A percentile compares a stretch with the other conserved stretches of the same genome.
These are phyloP conservation scores for Gari tellinella DNA, from an alignment of 2,888 invertebrate species.

Conservation along the genomic window DNA sequence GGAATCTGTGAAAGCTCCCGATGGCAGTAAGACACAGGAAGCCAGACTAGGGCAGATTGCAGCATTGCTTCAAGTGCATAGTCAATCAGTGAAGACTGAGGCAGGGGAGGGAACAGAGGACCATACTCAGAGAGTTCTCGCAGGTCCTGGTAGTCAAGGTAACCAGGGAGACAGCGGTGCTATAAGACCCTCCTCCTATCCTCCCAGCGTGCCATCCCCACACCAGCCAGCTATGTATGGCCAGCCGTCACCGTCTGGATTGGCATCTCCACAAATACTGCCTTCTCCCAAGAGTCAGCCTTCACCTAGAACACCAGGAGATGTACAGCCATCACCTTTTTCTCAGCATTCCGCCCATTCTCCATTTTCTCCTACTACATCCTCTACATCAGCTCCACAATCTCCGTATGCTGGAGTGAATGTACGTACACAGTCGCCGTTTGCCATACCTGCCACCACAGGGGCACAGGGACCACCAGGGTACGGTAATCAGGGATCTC, in stretches of 20 bases:
- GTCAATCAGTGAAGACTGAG: constrained; percentile 36
- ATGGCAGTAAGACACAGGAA: constrained; percentile 57
- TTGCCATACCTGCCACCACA: constrained; percentile 61
- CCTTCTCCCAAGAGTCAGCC: constrained; percentile 76
- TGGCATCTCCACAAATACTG: constrained; percentile 73
- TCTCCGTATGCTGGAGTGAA: constrained; percentile 74
- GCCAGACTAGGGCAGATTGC: constrained; percentile 73
- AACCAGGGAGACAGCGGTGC: constrained; percentile 50
- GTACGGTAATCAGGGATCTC: constrained; percentile 58
- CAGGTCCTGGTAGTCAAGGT: constrained; percentile 60
- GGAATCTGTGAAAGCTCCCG: constrained; percentile 37
- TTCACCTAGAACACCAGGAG: constrained; percentile 78
- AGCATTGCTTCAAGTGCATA: constrained; percentile 65
- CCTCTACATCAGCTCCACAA: constrained; percentile 60
- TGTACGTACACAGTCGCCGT: constrained; percentile 65
- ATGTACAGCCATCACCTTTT: constrained; percentile 75
- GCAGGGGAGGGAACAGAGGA: constrained; percentile 50
- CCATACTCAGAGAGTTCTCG: constrained; percentile 49
- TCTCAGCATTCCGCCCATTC: constrained; percentile 71
- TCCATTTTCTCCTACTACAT: constrained; percentile 72
- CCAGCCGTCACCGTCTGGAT: constrained; percentile 66
- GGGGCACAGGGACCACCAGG: constrained; percentile 58
- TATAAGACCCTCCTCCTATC: constrained; percentile 59
- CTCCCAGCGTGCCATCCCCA: constrained; percentile 66
- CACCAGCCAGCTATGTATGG: constrained; percentile 53